A percentile compares a stretch with the other conserved stretches of the same genome.
phyloP scores from a whole-genome alignment of 2,888 invertebrate genomes.

The Hemithea aestivaria region DNA sequence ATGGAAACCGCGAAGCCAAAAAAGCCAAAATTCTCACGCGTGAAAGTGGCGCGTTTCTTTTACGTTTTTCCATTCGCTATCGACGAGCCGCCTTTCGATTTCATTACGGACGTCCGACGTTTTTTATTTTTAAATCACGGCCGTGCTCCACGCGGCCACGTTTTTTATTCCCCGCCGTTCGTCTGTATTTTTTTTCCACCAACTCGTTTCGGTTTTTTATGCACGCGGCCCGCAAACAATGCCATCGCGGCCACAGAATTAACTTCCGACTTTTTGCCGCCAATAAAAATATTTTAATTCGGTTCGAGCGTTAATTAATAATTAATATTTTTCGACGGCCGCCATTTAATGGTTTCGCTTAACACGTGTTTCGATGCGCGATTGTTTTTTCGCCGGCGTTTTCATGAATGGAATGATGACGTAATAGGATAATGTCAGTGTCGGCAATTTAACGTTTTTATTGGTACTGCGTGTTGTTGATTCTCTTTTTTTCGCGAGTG shows the following conservation, averaged over 20 bases:
- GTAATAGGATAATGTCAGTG: constrained; percentile 78
- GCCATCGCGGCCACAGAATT: constrained; percentile 73
- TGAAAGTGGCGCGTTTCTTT: constrained; percentile 72
- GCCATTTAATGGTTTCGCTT: constrained; percentile 68
- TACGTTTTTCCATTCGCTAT: constrained; percentile 75
- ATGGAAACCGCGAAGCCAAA: constrained; percentile 50
- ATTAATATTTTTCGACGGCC: constrained; percentile 76
- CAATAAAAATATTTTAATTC: constrained; percentile 79
- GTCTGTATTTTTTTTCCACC: constrained; percentile 65
- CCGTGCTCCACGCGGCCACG: constrained; percentile 59
- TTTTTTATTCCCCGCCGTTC: constrained; percentile 64
- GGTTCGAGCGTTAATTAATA: constrained; percentile 71
- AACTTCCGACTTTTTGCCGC: constrained; percentile 74
- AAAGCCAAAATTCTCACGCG: constrained; percentile 75
- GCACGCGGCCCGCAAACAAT: constrained; percentile 75
- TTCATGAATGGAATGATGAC: constrained; percentile 77
- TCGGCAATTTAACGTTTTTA: constrained; percentile 76
- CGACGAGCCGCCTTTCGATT: constrained; percentile 79
- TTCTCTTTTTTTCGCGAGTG: constrained; percentile 60
- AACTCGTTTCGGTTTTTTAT: constrained; percentile 68
- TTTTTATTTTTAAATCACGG: constrained; percentile 78
- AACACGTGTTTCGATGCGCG: constrained; percentile 72
- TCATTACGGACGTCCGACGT: constrained; percentile 75
- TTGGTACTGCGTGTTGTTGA: constrained; percentile 58
- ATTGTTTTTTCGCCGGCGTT: constrained; percentile 73